Evolutionary conservation across 2,797 vertebrate genomes (phyloP), one percentile per base, ranked within the genome.

Genomic region (Sus cebifrons): DNA sequence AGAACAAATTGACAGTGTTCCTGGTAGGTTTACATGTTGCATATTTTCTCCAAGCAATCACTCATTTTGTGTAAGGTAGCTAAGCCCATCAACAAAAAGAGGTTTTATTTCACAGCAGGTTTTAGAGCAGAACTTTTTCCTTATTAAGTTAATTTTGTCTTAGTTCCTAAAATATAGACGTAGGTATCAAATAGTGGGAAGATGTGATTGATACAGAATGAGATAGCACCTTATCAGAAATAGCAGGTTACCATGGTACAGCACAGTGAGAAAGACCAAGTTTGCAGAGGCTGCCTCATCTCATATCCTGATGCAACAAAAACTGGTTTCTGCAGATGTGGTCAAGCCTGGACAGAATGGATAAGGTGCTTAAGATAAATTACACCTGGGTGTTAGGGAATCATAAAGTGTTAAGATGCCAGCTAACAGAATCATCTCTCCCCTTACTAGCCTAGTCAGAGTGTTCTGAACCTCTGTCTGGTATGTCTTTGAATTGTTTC

Each of bases 101-200:
- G 40, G 25, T 70, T 94, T 60, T 36, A 64, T 74, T 90, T 96
- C 95, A 95, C 62, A 88, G 64, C 8, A 75, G 77, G 64, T 68
- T 94, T 95, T 75, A 11, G 16, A 70, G 60, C 10, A 58, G 89
- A 89, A 82, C 2, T 44, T 68, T 90, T 93, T 88, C 29, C 60
- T 85, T 40, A 64, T 74, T 92, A 83, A 81, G 40, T 91, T 27
- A 56, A 62, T 86, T 79, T 62, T 27, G 40, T 49, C 32, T 73
- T 78, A 2, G 44, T 85, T 65, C n/a, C 36, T 83, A 52, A 92
- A 73, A 56, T 67, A 67, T 8, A 94, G 14, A 83, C n/a, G 5
- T 10, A 83, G 36, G 25, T 65, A 85, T 29, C 5, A 15, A 86
- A 8, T 54, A 18, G 14, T 62, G 49, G 62, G 25, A 74, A 88